Evolutionary conservation across 2,888 invertebrate species (phyloP), one percentile per base, ranked within the genome.

Genomic region (Acleris emargana): DNA sequence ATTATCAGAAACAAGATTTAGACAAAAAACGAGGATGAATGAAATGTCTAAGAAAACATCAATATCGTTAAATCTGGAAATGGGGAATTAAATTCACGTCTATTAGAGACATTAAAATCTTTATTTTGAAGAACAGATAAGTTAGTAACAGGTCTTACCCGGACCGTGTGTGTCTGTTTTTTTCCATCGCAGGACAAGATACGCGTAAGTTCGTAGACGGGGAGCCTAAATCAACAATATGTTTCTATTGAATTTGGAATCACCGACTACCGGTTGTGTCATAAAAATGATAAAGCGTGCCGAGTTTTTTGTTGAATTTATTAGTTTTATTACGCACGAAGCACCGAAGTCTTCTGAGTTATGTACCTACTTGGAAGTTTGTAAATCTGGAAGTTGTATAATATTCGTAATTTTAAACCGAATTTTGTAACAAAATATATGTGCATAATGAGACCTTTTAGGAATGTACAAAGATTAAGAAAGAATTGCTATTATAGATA

Each of bases 151-250:
- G n/a, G 38, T 55, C 13, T 54, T 18, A 20, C 11, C 28, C 9
- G 11, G 5, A 18, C 50, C n/a, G 22, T 50, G n/a, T 18, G 50
- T 16, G 20, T 22, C 22, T 32, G 58, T 17, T 59, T 59, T 59
- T 42, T 59, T n/a, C n/a, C 58, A 11, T 16, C 22, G 43, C 17
- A 43, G 25, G 57, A 57, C 57, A 28, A 57, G 45, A 45, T 57
- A 38, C 49, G 58, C 20, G 58, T 59, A 59, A 59, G 38, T 42
- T 59, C 47, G 49, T 49, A 13, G 47, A 61, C 28, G 32, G 45
- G n/a, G 38, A 54, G 61, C 54, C 61, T 49, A 62, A 54, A 54
- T 49, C 47, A 62, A 62, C 22, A 49, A 22, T 16, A 58, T 47
- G 5, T 38, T 54, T 54, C 47, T 38, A 54, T 54, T 54, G 54